Percentiles rank a stretch among this genome's conserved stretches.
phyloP scores from a whole-genome alignment of 2,888 invertebrate genomes.

The Aleiodes testaceus region DNA sequence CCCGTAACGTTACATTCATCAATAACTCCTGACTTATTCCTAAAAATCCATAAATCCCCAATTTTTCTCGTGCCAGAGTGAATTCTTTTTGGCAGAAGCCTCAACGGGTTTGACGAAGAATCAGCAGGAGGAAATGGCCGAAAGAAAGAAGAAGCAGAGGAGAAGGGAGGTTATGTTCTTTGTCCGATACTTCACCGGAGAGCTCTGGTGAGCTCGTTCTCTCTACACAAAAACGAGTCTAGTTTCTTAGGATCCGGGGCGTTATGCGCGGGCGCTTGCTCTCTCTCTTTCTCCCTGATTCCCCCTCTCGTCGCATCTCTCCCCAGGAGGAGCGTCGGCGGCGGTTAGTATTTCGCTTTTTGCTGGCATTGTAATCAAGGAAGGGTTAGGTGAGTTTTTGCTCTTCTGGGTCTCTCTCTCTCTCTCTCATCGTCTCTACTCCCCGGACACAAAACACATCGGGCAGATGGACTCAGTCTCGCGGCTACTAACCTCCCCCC shows the following conservation, averaged over 20 bases:
- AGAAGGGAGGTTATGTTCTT: conserved; percentile 41
- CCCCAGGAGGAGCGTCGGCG: conserved; percentile 70
- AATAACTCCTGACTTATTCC: too few species aligned
- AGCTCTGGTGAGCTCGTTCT: conserved; percentile 48
- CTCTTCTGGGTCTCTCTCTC: conserved; percentile 53
- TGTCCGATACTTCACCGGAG: conserved; percentile 46
- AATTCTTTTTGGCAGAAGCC: conserved; percentile 23
- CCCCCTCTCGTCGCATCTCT: conserved; percentile 17
- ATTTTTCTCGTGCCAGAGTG: not conserved
- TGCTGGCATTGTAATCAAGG: conserved; percentile 73
- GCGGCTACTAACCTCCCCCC: conserved; percentile 55
- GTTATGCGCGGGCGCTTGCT: conserved; percentile 74
- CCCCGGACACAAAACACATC: conserved; percentile 68
- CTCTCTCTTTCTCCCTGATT: conserved; percentile 54
- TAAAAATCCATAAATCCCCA: not conserved
- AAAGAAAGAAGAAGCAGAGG: conserved; percentile 1
- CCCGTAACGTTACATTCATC: too few species aligned
- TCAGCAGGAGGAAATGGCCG: conserved; percentile 4
- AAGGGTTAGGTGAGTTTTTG: conserved; percentile 73
- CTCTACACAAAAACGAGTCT: conserved; percentile 70
- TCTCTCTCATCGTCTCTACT: conserved; percentile 53
- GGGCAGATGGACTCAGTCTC: conserved; percentile 73
- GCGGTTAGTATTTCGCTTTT: conserved; percentile 74
- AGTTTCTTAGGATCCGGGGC: conserved; percentile 70
- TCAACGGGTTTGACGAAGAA: conserved; percentile 10